Base-by-base conservation (phyloP, 2,113 vertebrate species). In the Crotalus horridus region DNA sequence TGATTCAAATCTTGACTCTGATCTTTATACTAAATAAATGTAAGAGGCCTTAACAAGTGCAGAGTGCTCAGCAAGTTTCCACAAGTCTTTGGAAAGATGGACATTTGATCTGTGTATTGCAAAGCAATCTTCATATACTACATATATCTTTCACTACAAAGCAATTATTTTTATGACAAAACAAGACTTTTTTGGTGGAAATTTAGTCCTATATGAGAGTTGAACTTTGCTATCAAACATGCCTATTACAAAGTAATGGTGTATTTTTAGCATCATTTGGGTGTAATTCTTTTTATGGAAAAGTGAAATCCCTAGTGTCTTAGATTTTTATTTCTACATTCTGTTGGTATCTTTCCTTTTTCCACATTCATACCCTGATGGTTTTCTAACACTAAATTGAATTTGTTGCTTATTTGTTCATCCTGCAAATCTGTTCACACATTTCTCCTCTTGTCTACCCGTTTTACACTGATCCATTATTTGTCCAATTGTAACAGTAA, bases 401-500 rank as follows among this genome's bases (percentile, higher is more conserved):
- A 61, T 93, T 89, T 93, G 64, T 85, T 61, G 23, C n/a, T 93
- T 89, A 91, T 91, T 89, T 91, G 93, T 89, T 85, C 93, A 93
- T 91, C 46, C 69, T 89, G 51, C 61, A 91, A 91, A 56, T 91
- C 69, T 61, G 17, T 91, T 91, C 90, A 53, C 55, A 86, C 56
- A 61, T 89, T 93, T 85, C 90, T 93, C 46, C 64, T 89, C 26
- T 17, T 89, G 87, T 91, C 46, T 91, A 59, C 29, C 85, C 74
- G 13, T 53, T 87, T 93, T 91, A 91, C 85, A 51, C 64, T 91
- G 46, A 89, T 85, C 61, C 61, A 89, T 74, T 89, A 86, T 93
- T 93, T 89, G 64, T 93, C 87, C 87, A 89, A 89, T 91, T 91
- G 91, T 91, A 91, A 91, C 56, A 89, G 90, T 89, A 91, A 93